Evolutionary conservation across 2,888 invertebrate genomes (phyloP).

Genomic region (Morpho helenor): DNA sequence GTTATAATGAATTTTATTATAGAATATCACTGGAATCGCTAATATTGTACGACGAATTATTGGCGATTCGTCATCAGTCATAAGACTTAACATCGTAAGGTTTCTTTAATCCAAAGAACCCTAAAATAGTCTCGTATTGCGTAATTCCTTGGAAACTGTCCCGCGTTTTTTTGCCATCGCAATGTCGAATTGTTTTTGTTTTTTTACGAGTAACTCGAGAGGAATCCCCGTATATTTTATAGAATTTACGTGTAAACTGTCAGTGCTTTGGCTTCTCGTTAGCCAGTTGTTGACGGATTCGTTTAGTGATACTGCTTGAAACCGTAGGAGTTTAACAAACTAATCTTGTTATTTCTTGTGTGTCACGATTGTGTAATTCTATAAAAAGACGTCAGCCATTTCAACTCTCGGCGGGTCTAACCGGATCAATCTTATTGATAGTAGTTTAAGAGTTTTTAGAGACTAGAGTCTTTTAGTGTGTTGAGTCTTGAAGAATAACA

Average conservation of each 20-base stretch:
- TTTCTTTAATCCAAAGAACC: slow-evolving; percentile 22
- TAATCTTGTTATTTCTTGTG: no score
- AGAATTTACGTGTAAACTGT: slow-evolving; percentile 5
- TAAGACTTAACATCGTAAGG: slow-evolving; percentile 15
- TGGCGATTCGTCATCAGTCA: neutral
- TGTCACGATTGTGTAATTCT: no score
- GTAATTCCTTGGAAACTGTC: slow-evolving; percentile 13
- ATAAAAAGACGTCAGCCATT: no score
- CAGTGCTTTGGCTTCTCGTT: slow-evolving; percentile 13
- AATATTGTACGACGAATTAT: no score
- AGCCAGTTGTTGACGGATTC: slow-evolving; percentile 2
- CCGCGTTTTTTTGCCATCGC: slow-evolving; percentile 11
- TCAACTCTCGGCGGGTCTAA: no score
- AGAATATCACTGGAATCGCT: no score
- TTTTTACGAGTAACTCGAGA: slow-evolving; percentile 7
- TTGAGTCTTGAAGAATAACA: no score
- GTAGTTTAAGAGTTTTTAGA: no score
- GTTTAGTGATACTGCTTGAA: slow-evolving; percentile 1
- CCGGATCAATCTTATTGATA: no score
- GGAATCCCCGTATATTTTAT: slow-evolving; percentile 6
- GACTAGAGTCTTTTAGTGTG: no score
- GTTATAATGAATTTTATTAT: no score
- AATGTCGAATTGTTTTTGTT: slow-evolving; percentile 14
- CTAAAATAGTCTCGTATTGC: slow-evolving; percentile 20
- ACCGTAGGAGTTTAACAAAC: neutral